Percentiles rank a stretch among this genome's conserved stretches.
Evolutionary conservation across 2,888 invertebrate species (phyloP).

Genomic region (Stegana nigrithorax): DNA sequence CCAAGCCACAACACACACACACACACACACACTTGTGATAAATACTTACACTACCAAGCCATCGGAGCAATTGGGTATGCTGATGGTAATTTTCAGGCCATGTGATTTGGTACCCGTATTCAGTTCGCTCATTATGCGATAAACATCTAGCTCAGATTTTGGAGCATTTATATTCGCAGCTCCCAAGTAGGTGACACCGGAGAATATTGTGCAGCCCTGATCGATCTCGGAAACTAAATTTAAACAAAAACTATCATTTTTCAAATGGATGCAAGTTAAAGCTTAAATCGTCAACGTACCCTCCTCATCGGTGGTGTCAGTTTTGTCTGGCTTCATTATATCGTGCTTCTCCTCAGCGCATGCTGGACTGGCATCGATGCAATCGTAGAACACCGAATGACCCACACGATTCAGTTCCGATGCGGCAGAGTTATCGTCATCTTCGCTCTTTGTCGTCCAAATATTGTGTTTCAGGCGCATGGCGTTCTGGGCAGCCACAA

Average conservation of each 20-base stretch:
- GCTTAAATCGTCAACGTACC: conserved; percentile 70
- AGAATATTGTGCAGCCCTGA: conserved; percentile 91
- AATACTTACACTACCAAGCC: conserved; percentile 91
- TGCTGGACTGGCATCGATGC: conserved; percentile 65
- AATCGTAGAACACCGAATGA: conserved; percentile 68
- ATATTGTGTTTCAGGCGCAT: conserved; percentile 44
- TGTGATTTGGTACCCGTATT: conserved; percentile 76
- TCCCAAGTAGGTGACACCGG: conserved; percentile 93
- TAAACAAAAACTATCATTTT: not conserved
- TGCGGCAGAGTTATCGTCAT: conserved; percentile 54
- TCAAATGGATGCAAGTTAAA: not conserved
- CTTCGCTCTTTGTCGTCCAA: conserved; percentile 52
- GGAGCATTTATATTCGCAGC: conserved; percentile 92
- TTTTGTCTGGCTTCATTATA: conserved; percentile 79
- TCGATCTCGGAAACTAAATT: conserved; percentile 81
- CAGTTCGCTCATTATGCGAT: conserved; percentile 90
- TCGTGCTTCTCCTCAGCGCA: conserved; percentile 77
- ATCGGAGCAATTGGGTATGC: conserved; percentile 92
- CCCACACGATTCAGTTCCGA: conserved; percentile 67
- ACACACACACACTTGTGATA: too few relatives aligned
- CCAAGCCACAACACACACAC: too few relatives aligned
- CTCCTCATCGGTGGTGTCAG: conserved; percentile 81
- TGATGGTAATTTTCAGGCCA: conserved; percentile 90
- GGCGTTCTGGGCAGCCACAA: too few relatives aligned
- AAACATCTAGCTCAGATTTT: conserved; percentile 91